phyloP scores from a whole-genome alignment of 2,797 vertebrate species.

The Pseudochromis fuscus region DNA sequence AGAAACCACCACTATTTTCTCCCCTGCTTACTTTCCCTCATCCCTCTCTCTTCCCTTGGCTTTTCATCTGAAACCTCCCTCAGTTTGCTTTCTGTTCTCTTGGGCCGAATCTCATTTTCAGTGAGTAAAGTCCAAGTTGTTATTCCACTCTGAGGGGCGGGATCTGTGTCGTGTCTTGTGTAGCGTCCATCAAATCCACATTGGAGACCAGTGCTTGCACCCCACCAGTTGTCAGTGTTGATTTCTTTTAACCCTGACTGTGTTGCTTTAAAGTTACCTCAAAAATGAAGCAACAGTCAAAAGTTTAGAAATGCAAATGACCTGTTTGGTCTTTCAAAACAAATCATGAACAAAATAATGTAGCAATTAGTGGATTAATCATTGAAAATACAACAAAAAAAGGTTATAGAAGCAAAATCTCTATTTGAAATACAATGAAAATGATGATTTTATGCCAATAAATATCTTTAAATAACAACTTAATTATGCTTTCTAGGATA shows the following conservation, averaged over 20 bases:
- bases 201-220: not conserved
- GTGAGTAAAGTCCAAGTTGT: conserved; percentile 33
- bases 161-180: conserved; percentile 22
- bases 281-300: too few species aligned
- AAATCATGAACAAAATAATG: not conserved
- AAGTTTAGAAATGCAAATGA: not conserved
- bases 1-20: conserved; percentile 29
- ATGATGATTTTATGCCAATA: not conserved
- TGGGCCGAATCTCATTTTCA: conserved; percentile 41
- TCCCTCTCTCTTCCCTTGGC: conserved; percentile 35
- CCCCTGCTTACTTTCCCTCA: conserved; percentile 32
- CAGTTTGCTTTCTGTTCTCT: conserved; percentile 39
- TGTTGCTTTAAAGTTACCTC: not conserved
- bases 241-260: not conserved
- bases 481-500: not conserved
- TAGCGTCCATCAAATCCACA: conserved; percentile 11
- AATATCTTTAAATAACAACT: not conserved
- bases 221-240: not conserved
- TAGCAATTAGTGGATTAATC: too few species aligned
- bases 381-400: too few species aligned
- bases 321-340: not conserved
- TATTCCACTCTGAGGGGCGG: conserved; percentile 15
- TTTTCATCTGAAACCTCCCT: conserved; percentile 56
- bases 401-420: too few species aligned
- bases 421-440: not conserved